phyloP scores from a whole-genome alignment of 2,113 vertebrate species.

The Channa argus region DNA sequence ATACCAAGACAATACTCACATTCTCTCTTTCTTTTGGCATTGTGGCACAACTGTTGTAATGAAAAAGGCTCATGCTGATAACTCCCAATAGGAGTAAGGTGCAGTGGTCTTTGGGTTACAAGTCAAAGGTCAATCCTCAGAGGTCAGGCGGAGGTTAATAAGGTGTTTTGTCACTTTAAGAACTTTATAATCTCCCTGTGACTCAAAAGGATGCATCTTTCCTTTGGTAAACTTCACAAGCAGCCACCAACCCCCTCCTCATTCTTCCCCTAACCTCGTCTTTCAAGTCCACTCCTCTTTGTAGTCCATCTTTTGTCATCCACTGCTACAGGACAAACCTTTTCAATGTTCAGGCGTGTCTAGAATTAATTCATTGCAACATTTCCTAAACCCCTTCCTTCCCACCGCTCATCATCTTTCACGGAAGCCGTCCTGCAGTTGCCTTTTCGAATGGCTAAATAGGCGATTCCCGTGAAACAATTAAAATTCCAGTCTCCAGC shows the following conservation, averaged over 20 bases:
- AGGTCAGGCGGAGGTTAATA: conserved; percentile 75
- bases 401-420: conserved; percentile 49
- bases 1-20: conserved; percentile 54
- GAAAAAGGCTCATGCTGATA: conserved; percentile 68
- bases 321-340: conserved; percentile 55
- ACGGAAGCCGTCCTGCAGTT: conserved; percentile 40
- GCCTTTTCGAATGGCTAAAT: conserved; percentile 57
- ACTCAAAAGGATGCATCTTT: conserved; percentile 74
- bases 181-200: conserved; percentile 81
- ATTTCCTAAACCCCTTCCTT: conserved; percentile 65
- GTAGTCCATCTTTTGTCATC: conserved; percentile 64
- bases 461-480: conserved; percentile 74
- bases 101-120: conserved; percentile 65
- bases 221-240: conserved; percentile 65
- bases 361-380: conserved; percentile 70
- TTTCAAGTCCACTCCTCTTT: conserved; percentile 66
- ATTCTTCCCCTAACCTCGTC: conserved; percentile 37
- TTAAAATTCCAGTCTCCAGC: conserved; percentile 76
- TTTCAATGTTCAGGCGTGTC: conserved; percentile 65
- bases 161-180: conserved; percentile 81
- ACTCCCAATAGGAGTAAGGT: conserved; percentile 54
- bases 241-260: conserved; percentile 31
- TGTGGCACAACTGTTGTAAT: conserved; percentile 36
- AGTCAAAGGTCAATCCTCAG: conserved; percentile 80
- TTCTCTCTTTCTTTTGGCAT: conserved; percentile 57